Percentiles rank a stretch among this genome's conserved stretches.
Conservation (phyloP, 2,888 invertebrate species). For the Eudasyphora cyanicolor region DNA sequence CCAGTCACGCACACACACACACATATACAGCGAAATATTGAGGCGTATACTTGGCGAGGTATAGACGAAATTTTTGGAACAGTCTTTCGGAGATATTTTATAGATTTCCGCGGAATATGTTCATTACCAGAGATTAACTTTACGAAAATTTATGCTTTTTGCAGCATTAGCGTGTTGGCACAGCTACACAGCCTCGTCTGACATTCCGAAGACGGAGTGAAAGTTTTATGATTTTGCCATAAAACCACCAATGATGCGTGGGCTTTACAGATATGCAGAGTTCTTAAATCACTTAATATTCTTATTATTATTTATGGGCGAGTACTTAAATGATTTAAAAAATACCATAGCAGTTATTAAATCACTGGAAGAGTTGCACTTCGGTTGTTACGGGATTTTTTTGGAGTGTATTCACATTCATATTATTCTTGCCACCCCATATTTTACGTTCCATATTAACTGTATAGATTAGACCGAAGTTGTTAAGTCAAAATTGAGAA, state of each 20-base stretch:
- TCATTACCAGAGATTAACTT: constrained; percentile 41
- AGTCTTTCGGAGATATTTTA: constrained; percentile 10
- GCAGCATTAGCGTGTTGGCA: constrained; percentile 8
- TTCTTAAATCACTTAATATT: constrained; percentile 12
- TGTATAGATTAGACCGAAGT: no score
- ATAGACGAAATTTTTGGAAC: neutral
- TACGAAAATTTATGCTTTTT: constrained; percentile 33
- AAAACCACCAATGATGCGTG: constrained; percentile 35
- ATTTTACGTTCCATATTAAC: no score
- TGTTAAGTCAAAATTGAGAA: no score
- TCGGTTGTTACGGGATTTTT: neutral
- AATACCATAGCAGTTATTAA: constrained; percentile 4
- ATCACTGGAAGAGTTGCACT: neutral
- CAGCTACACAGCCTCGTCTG: neutral
- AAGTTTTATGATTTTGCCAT: constrained; percentile 37
- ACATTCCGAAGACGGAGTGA: constrained; percentile 13
- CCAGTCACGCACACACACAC: neutral
- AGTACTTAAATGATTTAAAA: constrained; percentile 5
- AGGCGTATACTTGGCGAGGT: neutral
- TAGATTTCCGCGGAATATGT: constrained; percentile 28
- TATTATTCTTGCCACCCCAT: no score
- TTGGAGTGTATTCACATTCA: no score
- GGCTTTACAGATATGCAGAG: constrained; percentile 16
- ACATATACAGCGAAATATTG: no score
- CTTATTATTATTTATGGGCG: constrained; percentile 14